Percentiles rank a stretch among this genome's conserved stretches.
Evolutionary conservation across 2,888 invertebrate genomes (phyloP).

Genomic region (Leuctra nigra): DNA sequence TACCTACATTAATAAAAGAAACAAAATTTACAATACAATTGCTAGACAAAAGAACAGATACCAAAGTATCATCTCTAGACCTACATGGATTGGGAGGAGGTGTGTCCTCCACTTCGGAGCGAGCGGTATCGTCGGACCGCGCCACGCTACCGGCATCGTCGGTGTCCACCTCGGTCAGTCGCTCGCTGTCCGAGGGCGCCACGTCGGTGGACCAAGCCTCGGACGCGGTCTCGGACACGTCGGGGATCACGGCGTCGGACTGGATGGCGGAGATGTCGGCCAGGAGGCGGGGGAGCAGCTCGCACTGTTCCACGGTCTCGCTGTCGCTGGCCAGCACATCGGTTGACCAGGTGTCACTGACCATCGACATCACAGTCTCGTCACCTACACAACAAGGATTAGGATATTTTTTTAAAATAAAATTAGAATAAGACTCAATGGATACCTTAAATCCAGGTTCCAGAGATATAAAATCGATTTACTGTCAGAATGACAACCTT

Average conservation of each 20-base stretch:
- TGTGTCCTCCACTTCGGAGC: slow-evolving; percentile 47
- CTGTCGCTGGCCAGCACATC: slow-evolving; percentile 96
- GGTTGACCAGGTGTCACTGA: slow-evolving; percentile 98
- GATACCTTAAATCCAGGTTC: no score
- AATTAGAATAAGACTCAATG: not conserved
- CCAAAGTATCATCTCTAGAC: no score
- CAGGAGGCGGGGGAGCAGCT: not conserved
- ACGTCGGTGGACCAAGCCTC: slow-evolving; percentile 99
- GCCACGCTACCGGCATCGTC: slow-evolving; percentile 60
- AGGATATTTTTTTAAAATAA: not conserved
- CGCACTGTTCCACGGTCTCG: slow-evolving; percentile 67
- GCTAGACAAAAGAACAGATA: no score
- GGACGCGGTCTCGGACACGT: slow-evolving; percentile 87
- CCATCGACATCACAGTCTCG: slow-evolving; percentile 86
- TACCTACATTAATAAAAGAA: no score
- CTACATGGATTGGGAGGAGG: slow-evolving; percentile 33
- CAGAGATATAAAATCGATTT: not conserved
- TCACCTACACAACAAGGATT: slow-evolving; percentile 59
- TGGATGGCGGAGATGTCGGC: not conserved
- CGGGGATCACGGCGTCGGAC: slow-evolving; percentile 44
- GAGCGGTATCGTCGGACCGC: slow-evolving; percentile 69
- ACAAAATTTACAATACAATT: no score
- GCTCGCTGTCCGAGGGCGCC: slow-evolving; percentile 83
- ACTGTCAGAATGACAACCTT: no score
- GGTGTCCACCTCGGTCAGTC: slow-evolving; percentile 78